Conservation (phyloP, 2,888 invertebrate genomes). For the Baronia brevicornis region DNA sequence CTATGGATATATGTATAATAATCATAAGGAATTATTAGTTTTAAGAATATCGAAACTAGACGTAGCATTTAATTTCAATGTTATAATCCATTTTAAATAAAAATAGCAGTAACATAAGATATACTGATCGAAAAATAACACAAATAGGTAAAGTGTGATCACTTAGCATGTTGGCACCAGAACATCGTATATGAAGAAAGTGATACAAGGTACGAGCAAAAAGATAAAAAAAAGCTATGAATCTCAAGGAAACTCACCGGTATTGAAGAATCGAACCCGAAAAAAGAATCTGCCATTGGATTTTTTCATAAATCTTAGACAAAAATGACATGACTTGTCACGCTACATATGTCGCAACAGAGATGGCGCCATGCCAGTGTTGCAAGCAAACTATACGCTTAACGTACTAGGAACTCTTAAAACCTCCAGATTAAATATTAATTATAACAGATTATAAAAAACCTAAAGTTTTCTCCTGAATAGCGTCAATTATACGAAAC, state of each 20-base stretch:
- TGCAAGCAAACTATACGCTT: too few species aligned
- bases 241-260: slow-evolving; percentile 77
- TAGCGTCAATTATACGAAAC: too few species aligned
- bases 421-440: too few species aligned
- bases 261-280: slow-evolving; percentile 86
- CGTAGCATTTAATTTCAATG: not conserved
- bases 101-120: not conserved
- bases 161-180: slow-evolving; percentile 55
- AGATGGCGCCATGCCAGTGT: slow-evolving; percentile 48
- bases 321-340: slow-evolving; percentile 81
- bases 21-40: not conserved
- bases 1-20: slow-evolving; percentile 11
- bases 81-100: slow-evolving; percentile 1
- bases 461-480: too few species aligned
- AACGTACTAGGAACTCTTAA: too few species aligned
- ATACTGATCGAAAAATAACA: slow-evolving; percentile 17
- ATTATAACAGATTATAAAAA: too few species aligned
- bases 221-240: slow-evolving; percentile 24
- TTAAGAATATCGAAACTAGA: too few species aligned
- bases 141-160: slow-evolving; percentile 22
- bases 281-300: slow-evolving; percentile 92
- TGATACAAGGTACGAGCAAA: slow-evolving; percentile 28
- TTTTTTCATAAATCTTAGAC: slow-evolving; percentile 76
- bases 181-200: slow-evolving; percentile 16
- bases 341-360: slow-evolving; percentile 63